phyloP scores from a whole-genome alignment of 2,888 invertebrate genomes.

The Deroplatys truncata region DNA sequence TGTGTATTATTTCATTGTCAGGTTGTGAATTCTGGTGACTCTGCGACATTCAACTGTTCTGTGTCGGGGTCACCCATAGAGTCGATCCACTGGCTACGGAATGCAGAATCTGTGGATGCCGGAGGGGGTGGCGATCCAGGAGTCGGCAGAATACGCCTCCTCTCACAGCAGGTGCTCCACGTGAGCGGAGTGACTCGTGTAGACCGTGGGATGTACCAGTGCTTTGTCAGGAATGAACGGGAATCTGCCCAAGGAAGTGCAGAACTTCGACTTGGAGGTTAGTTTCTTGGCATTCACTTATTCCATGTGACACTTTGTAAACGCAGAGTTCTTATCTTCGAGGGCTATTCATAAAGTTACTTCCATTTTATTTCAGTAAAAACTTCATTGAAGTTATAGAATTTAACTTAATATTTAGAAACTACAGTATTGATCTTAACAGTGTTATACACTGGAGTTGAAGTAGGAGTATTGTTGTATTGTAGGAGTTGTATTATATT shows the following conservation, averaged over 20 bases:
- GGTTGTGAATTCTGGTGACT: slow-evolving; percentile 77
- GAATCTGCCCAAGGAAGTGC: slow-evolving; percentile 43
- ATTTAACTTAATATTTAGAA: too few species aligned
- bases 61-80: slow-evolving; percentile 79
- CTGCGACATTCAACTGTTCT: slow-evolving; percentile 82
- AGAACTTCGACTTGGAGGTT: slow-evolving; percentile 46
- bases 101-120: slow-evolving; percentile 60
- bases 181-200: slow-evolving; percentile 42
- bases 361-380: too few species aligned
- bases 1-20: not conserved
- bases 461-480: too few species aligned
- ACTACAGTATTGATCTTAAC: too few species aligned
- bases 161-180: slow-evolving; percentile 41
- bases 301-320: too few species aligned
- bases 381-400: too few species aligned
- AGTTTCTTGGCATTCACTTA: not conserved
- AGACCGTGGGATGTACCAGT: slow-evolving; percentile 53
- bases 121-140: not conserved
- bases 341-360: too few species aligned
- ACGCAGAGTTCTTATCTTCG: too few species aligned
- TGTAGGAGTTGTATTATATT: too few species aligned
- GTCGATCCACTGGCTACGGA: slow-evolving; percentile 74
- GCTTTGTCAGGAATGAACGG: slow-evolving; percentile 46
- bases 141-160: slow-evolving; percentile 52
- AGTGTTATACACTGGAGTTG: too few species aligned